Evolutionary conservation across 2,888 invertebrate species (phyloP).

Genomic region (Rhagonycha lutea): DNA sequence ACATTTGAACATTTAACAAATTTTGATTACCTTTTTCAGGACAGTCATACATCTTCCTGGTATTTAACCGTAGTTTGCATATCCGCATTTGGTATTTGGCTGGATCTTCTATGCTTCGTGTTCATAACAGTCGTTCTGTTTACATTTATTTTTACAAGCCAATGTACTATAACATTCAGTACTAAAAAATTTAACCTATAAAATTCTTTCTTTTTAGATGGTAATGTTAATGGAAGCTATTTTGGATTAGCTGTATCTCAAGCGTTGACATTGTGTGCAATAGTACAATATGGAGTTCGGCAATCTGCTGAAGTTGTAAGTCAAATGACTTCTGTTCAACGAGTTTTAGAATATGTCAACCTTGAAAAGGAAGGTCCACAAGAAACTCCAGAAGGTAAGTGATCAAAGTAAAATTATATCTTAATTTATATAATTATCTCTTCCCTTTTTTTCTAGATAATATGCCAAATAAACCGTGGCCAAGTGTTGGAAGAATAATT

Average conservation of each 20-base stretch:
- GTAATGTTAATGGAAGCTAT: conserved; percentile 46
- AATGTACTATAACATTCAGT: conserved; percentile 54
- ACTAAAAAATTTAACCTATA: too few species aligned
- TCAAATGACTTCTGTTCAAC: conserved; percentile 48
- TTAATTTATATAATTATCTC: too few species aligned
- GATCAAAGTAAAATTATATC: background rate
- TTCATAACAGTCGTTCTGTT: conserved; percentile 70
- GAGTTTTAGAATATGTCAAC: conserved; percentile 60
- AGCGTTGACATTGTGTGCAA: conserved; percentile 50
- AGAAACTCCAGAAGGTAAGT: conserved; percentile 52
- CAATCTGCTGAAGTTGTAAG: conserved; percentile 65
- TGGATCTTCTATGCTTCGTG: conserved; percentile 71
- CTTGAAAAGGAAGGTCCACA: conserved; percentile 56
- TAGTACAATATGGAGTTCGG: conserved; percentile 63
- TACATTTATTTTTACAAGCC: conserved; percentile 64
- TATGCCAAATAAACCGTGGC: conserved; percentile 58
- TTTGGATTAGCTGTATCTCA: conserved; percentile 58
- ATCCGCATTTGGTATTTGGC: conserved; percentile 72
- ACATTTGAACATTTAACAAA: background rate
- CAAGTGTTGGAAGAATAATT: conserved; percentile 59
- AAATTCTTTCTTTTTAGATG: conserved; percentile 1
- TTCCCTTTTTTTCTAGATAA: background rate
- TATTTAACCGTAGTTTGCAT: conserved; percentile 67
- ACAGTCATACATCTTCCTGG: conserved; percentile 73
- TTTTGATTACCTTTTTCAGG: conserved; percentile 50